Evolutionary conservation across 2,113 vertebrate species (phyloP).

Genomic region (Clarias magur): DNA sequence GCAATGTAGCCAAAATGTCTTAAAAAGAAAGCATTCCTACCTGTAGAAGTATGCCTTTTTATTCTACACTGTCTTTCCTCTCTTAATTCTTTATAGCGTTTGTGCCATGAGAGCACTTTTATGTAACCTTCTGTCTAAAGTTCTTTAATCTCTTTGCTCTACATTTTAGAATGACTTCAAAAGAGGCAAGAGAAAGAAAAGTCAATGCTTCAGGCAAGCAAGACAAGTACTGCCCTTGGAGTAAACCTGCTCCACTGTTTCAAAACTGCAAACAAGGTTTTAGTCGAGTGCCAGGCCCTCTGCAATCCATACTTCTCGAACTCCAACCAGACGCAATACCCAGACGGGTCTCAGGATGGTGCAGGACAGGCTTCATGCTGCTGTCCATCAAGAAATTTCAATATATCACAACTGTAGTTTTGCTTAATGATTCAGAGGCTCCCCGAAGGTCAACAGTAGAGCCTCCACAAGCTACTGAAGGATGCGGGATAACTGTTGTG

Average conservation of each 20-base stretch:
- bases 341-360: not conserved
- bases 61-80: not conserved
- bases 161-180: not conserved
- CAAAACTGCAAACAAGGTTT: not conserved
- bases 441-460: not conserved
- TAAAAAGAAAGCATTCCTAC: not conserved
- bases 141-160: not conserved
- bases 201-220: constrained; percentile 1
- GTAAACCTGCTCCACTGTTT: not conserved
- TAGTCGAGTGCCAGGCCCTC: not conserved
- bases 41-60: not conserved
- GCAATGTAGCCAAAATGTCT: too few species aligned
- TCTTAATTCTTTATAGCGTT: not conserved
- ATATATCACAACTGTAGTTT: not conserved
- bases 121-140: not conserved
- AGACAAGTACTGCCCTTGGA: not conserved
- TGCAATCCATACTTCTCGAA: not conserved
- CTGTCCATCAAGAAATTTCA: not conserved
- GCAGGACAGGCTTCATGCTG: not conserved
- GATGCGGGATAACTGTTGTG: not conserved
- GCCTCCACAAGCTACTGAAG: not conserved
- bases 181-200: constrained; percentile 4
- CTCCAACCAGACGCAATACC: not conserved
- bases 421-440: not conserved
- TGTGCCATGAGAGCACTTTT: not conserved